Conservation (phyloP, 2,113 vertebrate species). For the Ivindomyrus marchei region DNA sequence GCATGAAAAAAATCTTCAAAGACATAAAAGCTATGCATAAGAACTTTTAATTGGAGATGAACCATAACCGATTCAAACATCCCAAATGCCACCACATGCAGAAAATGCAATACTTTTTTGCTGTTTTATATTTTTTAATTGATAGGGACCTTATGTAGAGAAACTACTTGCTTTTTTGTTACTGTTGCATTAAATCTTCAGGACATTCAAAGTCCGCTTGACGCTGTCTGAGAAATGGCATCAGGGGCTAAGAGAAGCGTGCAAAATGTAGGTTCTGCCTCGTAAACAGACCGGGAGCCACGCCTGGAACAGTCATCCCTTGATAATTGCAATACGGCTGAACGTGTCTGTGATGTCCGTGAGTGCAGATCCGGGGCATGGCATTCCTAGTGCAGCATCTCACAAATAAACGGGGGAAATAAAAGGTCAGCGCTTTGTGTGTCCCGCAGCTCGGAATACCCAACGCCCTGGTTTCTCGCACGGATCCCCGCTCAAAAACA, state of each 20-base stretch:
- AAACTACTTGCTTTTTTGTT: not conserved
- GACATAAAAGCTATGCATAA: constrained; percentile 27
- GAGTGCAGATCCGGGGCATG: not conserved
- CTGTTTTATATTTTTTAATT: not conserved
- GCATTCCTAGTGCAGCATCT: constrained; percentile 14
- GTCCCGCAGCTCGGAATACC: constrained; percentile 42
- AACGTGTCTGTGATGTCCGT: not conserved
- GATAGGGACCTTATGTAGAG: not conserved
- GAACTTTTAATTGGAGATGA: constrained; percentile 41
- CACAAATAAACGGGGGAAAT: constrained; percentile 32
- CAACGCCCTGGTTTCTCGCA: constrained; percentile 43
- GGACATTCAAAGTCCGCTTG: not conserved
- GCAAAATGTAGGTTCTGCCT: not conserved
- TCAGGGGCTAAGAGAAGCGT: not conserved
- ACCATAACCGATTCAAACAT: constrained; percentile 23
- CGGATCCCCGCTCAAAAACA: constrained; percentile 35
- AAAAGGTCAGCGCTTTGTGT: constrained; percentile 41
- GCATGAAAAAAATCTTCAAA: constrained; percentile 37
- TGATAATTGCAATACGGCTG: not conserved
- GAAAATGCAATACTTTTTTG: constrained; percentile 19
- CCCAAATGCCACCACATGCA: constrained; percentile 10
- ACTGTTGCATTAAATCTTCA: not conserved
- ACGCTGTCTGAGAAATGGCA: not conserved
- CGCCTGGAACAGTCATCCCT: not conserved
- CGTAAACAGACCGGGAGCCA: not conserved